Base-by-base conservation (phyloP, 37 sponge, comb jelly and placozoan species). In the Ianthella basta region DNA sequence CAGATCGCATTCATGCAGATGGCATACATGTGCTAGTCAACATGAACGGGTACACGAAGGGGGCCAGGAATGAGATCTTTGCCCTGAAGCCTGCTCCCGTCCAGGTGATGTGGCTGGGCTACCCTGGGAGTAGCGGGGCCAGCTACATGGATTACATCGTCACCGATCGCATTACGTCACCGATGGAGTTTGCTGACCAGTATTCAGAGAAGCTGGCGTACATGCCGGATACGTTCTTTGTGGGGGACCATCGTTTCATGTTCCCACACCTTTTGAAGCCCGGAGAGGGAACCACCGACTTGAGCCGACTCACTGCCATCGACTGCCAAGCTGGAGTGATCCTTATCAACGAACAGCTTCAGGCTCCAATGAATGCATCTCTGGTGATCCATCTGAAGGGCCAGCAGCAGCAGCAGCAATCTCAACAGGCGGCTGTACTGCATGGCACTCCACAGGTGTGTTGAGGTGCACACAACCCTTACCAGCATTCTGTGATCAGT, bases 21-120 rank as follows among this genome's bases (percentile, higher is more conserved):
- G 94, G 95, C 27, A 92, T 98, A 59, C 99, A 98, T 74, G 87
- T 98, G 30, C 81, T 98, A 69, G 70, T 98, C 56, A 98, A 98
- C 87, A 90, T 98, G 99, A 98, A 98, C 83, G 99, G 99, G 69
- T 98, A 98, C 85, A 98, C 99, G 24, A 98, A 98, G 83, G 99
- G 99, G 53, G 99, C 99, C 0, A 87, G 99, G 37, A 98, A 98
- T 87, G 99, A 98, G 83, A 92, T 98, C 84, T 98, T 98, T 88
- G 99, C 99, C 14, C 94, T 98, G n/a, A 88, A 82, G 75, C 99
- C 99, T 29, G 95, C 97, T 19, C 99, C 99, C 1, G 80, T 98
- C 60, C 99, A 98, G 91, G 95, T 98, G 19, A 98, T 98, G 99
- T 98, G 99, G 99, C 88, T 98, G 50, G 99, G 99, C 5, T 98